Base-by-base conservation (phyloP, 1,140 invertebrate species). In the Leguminivora glycinivorella region DNA sequence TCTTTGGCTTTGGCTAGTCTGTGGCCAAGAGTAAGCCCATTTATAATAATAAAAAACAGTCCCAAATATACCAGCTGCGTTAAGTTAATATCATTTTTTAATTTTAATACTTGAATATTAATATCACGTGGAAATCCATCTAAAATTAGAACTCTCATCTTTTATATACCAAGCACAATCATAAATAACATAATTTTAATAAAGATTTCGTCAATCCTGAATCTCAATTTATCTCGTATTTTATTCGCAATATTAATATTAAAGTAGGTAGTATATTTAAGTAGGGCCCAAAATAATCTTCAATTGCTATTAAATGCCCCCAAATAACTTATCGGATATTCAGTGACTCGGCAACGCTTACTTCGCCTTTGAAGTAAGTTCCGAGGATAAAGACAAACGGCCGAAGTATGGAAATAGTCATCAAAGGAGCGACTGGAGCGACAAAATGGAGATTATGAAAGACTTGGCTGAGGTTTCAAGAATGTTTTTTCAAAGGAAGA, bases 241-340 rank as follows among this genome's bases (percentile, higher is more conserved):
- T n/a, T 43, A n/a, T 43, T 43, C 40, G 34, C 10, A 7, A 52
- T 52, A 52, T 52, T 10, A 52, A n/a, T n/a, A n/a, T n/a, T n/a
- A n/a, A n/a, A n/a, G n/a, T n/a, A n/a, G n/a, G n/a, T n/a, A n/a
- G n/a, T n/a, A n/a, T n/a, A n/a, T n/a, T n/a, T n/a, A 52, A 52
- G 0, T 24, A 63, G 14, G 29, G 1, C 26, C 4, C 58, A 10
- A 63, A 63, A 63, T 63, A 17, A 58, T 63, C 5, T 26, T 58
- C 58, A 29, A 63, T 63, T 63, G 58, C 4, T 63, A 63, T 63
- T 63, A 63, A 63, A 63, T 60, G n/a, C 26, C 58, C 58, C 58
- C 26, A 63, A 63, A 63, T 63, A 63, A 63, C 58, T 63, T 63
- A 63, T 63, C 58, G 26, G 58, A 63, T 31, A 63, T 63, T 63